Evolutionary conservation across 1,140 invertebrate species (phyloP).

Genomic region (Zeugodacus cucurbitae): DNA sequence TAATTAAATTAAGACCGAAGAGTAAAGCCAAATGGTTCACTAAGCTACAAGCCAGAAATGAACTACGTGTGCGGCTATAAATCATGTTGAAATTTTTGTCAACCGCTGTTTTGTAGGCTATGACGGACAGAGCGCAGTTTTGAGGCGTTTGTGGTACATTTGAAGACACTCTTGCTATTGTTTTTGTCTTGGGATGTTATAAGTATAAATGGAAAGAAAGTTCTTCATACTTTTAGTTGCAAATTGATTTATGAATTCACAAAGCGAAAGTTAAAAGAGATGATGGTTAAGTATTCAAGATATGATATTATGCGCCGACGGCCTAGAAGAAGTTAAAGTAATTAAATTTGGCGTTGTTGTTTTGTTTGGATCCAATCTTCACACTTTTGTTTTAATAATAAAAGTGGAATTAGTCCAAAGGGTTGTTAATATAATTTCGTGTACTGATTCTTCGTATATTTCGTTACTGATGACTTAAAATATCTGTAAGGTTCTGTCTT

Average conservation of each 20-base stretch:
- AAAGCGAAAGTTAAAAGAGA: not conserved
- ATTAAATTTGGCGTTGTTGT: too few species aligned
- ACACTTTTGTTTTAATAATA: too few species aligned
- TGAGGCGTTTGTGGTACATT: not conserved
- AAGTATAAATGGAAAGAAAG: not conserved
- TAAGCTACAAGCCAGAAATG: not conserved
- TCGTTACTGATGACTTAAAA: too few species aligned
- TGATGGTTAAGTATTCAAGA: not conserved
- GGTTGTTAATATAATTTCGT: too few species aligned
- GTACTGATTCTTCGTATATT: too few species aligned
- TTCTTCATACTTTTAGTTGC: not conserved
- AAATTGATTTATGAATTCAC: conserved; percentile 3
- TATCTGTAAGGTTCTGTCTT: too few species aligned
- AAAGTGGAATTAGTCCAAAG: too few species aligned
- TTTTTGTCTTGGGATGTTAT: not conserved
- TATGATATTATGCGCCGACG: not conserved
- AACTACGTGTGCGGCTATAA: not conserved
- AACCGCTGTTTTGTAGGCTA: not conserved
- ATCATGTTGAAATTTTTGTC: not conserved
- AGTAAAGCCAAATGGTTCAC: not conserved
- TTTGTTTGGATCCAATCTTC: too few species aligned
- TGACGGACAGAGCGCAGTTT: not conserved
- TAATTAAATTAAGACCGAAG: not conserved
- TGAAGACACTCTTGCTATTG: not conserved
- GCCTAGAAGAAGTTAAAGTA: too few species aligned